Evolutionary conservation across 2,113 vertebrate genomes (phyloP).

Genomic region (Scomber scombrus): DNA sequence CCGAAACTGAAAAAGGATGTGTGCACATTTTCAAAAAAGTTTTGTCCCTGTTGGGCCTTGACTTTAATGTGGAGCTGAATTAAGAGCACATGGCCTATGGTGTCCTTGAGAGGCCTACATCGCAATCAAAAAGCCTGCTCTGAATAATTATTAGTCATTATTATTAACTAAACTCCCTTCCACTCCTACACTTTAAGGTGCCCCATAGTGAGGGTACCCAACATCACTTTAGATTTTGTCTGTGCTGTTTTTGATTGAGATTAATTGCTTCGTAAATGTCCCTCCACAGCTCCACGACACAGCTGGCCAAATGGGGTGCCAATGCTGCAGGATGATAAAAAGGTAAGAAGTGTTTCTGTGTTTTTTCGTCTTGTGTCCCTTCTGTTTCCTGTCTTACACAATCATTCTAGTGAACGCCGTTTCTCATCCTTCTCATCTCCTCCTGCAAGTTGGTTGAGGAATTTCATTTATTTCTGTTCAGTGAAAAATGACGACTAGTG

Average conservation of each 20-base stretch:
- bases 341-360: constrained; percentile 85
- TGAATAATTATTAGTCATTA: no score
- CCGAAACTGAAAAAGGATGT: not conserved
- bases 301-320: constrained; percentile 97
- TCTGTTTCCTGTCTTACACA: not conserved
- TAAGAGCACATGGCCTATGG: no score
- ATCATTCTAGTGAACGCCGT: not conserved
- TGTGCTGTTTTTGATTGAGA: constrained; percentile 14
- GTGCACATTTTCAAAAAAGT: not conserved
- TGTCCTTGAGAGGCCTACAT: no score
- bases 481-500: no score
- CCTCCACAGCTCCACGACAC: constrained; percentile 74
- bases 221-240: not conserved
- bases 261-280: constrained; percentile 54
- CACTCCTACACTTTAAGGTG: no score
- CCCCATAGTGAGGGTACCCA: no score
- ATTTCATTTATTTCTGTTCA: no score
- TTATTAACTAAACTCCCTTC: no score
- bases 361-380: not conserved
- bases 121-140: no score
- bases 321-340: constrained; percentile 96
- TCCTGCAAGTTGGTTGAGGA: no score
- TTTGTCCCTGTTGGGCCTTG: not conserved
- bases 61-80: no score
- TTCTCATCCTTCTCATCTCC: no score